Conservation (phyloP, 2,888 invertebrate genomes). For the Beris chalybata region DNA sequence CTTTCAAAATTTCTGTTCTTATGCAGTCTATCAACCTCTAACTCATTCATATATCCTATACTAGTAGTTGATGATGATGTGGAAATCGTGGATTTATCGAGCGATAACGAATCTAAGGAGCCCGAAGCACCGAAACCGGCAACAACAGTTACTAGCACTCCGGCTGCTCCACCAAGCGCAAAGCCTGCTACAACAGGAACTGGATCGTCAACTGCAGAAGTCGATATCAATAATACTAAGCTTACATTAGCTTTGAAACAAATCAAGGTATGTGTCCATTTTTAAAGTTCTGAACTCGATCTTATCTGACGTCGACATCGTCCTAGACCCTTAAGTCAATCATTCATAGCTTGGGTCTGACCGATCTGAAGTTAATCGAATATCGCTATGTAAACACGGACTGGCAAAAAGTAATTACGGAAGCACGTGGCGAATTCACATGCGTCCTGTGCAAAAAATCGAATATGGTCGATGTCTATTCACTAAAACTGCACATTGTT, state of each 20-base stretch:
- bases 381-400: conserved; percentile 22
- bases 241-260: too few relatives aligned
- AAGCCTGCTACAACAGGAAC: too few relatives aligned
- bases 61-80: not conserved
- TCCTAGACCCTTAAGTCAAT: conserved; percentile 14
- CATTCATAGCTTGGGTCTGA: conserved; percentile 9
- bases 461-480: not conserved
- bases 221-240: too few relatives aligned
- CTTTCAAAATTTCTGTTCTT: too few relatives aligned
- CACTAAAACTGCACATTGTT: conserved; percentile 22
- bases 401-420: conserved; percentile 14
- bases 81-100: conserved; percentile 8
- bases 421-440: not conserved
- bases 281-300: too few relatives aligned
- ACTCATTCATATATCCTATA: too few relatives aligned
- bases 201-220: too few relatives aligned
- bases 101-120: not conserved
- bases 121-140: not conserved
- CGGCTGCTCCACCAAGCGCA: too few relatives aligned
- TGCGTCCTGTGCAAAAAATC: conserved; percentile 22
- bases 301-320: too few relatives aligned
- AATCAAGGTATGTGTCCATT: too few relatives aligned
- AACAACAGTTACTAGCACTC: too few relatives aligned
- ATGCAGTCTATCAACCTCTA: too few relatives aligned
- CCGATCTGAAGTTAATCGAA: conserved; percentile 26